Percentiles rank a stretch among this genome's conserved stretches.
These are phyloP conservation scores for Lagopus leucura DNA, from an alignment of 2,113 vertebrate genomes.

Conservation along the genomic window DNA sequence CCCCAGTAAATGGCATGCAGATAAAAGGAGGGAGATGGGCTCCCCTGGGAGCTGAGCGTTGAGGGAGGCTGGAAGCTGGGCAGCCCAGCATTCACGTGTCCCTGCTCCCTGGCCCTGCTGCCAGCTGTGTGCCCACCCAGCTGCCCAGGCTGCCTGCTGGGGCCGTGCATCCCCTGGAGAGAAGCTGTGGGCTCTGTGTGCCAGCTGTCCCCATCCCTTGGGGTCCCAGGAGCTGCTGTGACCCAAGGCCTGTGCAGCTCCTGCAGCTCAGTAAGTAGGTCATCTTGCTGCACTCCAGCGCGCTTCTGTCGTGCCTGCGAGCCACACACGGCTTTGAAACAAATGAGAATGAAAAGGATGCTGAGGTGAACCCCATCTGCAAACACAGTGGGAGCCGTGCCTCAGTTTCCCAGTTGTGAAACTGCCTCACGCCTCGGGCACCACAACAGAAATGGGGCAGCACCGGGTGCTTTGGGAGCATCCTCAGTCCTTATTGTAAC, in stretches of 20 bases:
- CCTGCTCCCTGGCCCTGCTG: not conserved
- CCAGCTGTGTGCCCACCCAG: no score
- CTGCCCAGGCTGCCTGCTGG: rapidly evolving
- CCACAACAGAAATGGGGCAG: not conserved
- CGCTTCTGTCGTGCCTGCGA: slow-evolving; percentile 48
- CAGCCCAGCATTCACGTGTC: not conserved
- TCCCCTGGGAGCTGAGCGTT: not conserved
- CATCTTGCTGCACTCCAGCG: slow-evolving; percentile 52
- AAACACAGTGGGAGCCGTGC: rapidly evolving
- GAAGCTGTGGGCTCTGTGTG: not conserved
- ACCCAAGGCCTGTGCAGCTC: not conserved
- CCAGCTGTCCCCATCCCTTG: not conserved
- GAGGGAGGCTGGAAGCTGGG: not conserved
- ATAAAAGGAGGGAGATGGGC: not conserved
- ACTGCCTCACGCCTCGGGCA: not conserved
- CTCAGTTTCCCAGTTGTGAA: not conserved
- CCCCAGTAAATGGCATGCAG: not conserved
- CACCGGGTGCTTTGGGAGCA: not conserved
- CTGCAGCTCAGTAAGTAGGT: slow-evolving; percentile 47
- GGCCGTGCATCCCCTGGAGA: no score
- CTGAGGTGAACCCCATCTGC: not conserved
- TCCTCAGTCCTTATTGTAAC: not conserved
- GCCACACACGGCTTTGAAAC: not conserved
- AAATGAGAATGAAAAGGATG: slow-evolving; percentile 33
- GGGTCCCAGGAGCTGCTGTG: not conserved